Percentiles rank a stretch among this genome's conserved stretches.
Conservation (phyloP, 2,888 invertebrate species). For the Lithophane socia region DNA sequence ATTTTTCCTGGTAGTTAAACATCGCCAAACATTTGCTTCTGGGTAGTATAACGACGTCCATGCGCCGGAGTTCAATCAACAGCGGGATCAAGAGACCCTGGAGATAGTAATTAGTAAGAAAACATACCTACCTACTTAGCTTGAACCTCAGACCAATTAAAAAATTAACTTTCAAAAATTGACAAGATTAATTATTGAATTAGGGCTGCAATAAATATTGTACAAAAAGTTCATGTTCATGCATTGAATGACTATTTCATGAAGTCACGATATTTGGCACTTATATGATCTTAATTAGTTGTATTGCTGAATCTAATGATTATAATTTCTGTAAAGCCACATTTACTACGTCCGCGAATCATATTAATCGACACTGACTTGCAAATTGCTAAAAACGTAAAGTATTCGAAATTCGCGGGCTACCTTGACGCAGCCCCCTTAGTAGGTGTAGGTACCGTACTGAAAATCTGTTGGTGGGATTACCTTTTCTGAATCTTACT, state of each 20-base stretch:
- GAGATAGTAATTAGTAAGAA: slow-evolving; percentile 49
- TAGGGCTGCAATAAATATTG: neutral
- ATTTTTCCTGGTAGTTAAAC: slow-evolving; percentile 79
- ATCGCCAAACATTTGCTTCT: slow-evolving; percentile 73
- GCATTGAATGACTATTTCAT: too few species aligned
- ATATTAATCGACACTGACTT: too few species aligned
- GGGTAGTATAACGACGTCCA: slow-evolving; percentile 75
- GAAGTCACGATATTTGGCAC: too few species aligned
- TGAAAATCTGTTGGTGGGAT: neutral
- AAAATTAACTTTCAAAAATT: neutral
- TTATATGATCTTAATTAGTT: too few species aligned
- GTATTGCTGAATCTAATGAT: too few species aligned
- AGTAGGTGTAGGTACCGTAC: too few species aligned
- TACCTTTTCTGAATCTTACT: neutral
- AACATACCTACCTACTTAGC: neutral
- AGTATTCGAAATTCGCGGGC: too few species aligned
- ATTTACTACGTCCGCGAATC: too few species aligned
- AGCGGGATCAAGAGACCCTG: slow-evolving; percentile 84
- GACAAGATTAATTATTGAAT: neutral
- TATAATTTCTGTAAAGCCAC: too few species aligned
- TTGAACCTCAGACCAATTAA: too few species aligned
- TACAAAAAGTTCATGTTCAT: neutral
- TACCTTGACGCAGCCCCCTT: neutral
- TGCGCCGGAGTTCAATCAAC: slow-evolving; percentile 74
- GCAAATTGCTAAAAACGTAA: too few species aligned